A percentile compares a stretch with the other conserved stretches of the same genome.
Conservation (phyloP, 2,888 invertebrate genomes). For the Bruchidius siliquastri region DNA sequence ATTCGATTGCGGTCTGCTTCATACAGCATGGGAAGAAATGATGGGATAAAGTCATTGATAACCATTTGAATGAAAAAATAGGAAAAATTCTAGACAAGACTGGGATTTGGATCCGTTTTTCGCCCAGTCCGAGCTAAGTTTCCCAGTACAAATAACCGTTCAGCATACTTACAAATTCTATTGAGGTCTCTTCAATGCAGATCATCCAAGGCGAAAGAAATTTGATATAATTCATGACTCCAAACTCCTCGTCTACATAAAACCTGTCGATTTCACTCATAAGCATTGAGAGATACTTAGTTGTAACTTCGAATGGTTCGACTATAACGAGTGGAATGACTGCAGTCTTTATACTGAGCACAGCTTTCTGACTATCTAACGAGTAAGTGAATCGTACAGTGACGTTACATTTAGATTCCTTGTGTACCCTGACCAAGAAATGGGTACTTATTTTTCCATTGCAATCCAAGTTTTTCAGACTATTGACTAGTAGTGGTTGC, state of each 20-base stretch:
- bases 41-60: too few relatives aligned
- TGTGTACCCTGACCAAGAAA: slow-evolving; percentile 60
- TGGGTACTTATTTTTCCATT: slow-evolving; percentile 34
- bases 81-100: too few relatives aligned
- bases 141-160: too few relatives aligned
- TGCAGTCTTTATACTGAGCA: slow-evolving; percentile 58
- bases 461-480: slow-evolving; percentile 35
- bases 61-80: too few relatives aligned
- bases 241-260: slow-evolving; percentile 63
- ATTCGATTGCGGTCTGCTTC: too few relatives aligned
- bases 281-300: slow-evolving; percentile 60
- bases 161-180: slow-evolving; percentile 54
- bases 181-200: slow-evolving; percentile 58
- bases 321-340: slow-evolving; percentile 58
- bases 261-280: slow-evolving; percentile 60
- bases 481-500: slow-evolving; percentile 45
- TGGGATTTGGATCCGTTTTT: too few relatives aligned
- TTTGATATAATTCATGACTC: slow-evolving; percentile 64
- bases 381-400: slow-evolving; percentile 53
- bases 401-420: slow-evolving; percentile 57
- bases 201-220: slow-evolving; percentile 69
- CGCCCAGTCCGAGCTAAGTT: too few relatives aligned
- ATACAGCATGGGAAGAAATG: too few relatives aligned
- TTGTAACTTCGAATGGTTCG: slow-evolving; percentile 66
- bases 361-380: slow-evolving; percentile 41